phyloP scores from a whole-genome alignment of 2,888 invertebrate species.

The Dryomyza anilis region DNA sequence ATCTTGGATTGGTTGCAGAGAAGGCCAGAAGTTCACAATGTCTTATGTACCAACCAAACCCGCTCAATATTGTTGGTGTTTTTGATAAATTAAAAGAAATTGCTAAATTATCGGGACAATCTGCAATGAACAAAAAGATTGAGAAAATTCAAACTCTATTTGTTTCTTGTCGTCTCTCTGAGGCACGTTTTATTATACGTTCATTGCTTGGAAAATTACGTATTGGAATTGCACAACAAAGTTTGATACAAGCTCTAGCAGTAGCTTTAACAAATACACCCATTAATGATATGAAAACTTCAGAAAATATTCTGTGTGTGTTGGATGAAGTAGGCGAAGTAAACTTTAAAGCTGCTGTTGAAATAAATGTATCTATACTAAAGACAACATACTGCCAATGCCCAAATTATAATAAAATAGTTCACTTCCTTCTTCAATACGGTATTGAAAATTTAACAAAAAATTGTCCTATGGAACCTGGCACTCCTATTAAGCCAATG shows the following conservation, averaged over 20 bases:
- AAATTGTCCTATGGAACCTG: conserved; percentile 86
- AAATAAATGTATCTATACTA: conserved; percentile 76
- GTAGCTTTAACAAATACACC: conserved; percentile 83
- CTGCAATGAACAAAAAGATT: conserved; percentile 72
- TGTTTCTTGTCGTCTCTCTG: conserved; percentile 86
- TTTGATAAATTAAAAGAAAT: conserved; percentile 85
- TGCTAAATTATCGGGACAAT: conserved; percentile 80
- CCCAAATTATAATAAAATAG: conserved; percentile 87
- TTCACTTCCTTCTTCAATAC: conserved; percentile 77
- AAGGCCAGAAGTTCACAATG: conserved; percentile 81
- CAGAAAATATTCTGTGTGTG: conserved; percentile 69
- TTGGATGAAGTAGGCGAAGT: conserved; percentile 70
- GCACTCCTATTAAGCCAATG: conserved; percentile 97
- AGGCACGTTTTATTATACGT: conserved; percentile 88
- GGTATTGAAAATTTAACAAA: conserved; percentile 77
- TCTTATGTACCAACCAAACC: conserved; percentile 85
- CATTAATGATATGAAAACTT: conserved; percentile 68
- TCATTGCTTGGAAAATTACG: conserved; percentile 92
- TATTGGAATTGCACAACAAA: conserved; percentile 96
- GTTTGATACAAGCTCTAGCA: conserved; percentile 88
- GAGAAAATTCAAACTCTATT: conserved; percentile 86
- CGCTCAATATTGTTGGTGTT: conserved; percentile 75
- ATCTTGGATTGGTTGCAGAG: conserved; percentile 90
- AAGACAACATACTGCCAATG: conserved; percentile 97
- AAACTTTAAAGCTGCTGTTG: conserved; percentile 74